Evolutionary conservation across 2,113 vertebrate genomes (phyloP).

Genomic region (Chaetorhynchus papuensis): DNA sequence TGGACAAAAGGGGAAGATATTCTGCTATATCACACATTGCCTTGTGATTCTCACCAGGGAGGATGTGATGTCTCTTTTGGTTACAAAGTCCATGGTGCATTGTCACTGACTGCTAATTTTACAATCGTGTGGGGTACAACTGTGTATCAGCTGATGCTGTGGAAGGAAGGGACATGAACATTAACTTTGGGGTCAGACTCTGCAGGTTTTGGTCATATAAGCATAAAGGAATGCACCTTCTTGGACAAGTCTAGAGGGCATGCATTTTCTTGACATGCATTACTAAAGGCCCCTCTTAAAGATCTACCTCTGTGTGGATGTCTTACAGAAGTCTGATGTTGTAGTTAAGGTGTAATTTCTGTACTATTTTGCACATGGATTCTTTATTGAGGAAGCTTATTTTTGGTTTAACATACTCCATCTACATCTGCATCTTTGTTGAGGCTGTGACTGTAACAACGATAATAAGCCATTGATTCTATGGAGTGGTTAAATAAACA

Average conservation of each 20-base stretch:
- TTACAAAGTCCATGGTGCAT: neutral
- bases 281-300: neutral
- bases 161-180: neutral
- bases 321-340: neutral
- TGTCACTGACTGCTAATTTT: neutral
- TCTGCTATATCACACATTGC: neutral
- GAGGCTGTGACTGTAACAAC: neutral
- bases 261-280: neutral
- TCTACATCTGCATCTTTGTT: neutral
- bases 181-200: neutral
- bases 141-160: neutral
- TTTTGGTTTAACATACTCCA: neutral
- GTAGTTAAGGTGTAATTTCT: neutral
- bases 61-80: neutral
- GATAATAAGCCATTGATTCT: neutral
- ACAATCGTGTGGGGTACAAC: rapidly evolving
- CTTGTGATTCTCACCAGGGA: neutral
- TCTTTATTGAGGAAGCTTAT: neutral
- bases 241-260: neutral
- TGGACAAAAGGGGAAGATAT: neutral
- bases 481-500: neutral
- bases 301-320: neutral
- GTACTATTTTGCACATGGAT: neutral
- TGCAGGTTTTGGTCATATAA: neutral
- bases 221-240: neutral